Evolutionary conservation across 2,888 invertebrate genomes (phyloP).

Genomic region (Microdon myrmicae): DNA sequence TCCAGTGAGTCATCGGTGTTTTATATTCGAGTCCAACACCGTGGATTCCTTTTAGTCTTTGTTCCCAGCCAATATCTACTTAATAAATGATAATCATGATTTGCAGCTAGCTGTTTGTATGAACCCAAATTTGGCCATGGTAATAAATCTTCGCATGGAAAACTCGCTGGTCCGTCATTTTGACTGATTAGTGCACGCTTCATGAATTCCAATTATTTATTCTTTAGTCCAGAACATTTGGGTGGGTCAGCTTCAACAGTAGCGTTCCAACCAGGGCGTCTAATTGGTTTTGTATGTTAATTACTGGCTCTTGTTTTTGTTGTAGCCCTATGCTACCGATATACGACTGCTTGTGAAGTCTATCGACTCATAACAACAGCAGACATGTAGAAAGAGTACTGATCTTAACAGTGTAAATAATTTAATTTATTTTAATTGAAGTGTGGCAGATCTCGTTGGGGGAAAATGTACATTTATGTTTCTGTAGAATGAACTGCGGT

Average conservation of each 20-base stretch:
- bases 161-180: constrained; percentile 8
- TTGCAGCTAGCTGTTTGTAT: constrained; percentile 6
- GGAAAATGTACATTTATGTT: constrained; percentile 1
- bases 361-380: constrained; percentile 5
- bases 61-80: neutral
- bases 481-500: constrained; percentile 3
- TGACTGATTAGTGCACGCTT: constrained; percentile 19
- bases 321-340: constrained; percentile 23
- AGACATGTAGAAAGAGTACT: constrained; percentile 15
- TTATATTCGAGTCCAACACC: constrained; percentile 4
- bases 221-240: constrained; percentile 4
- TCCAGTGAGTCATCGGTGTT: too few relatives aligned
- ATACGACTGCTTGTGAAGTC: constrained; percentile 2
- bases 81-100: constrained; percentile 23
- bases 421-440: constrained; percentile 45
- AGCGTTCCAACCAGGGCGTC: constrained; percentile 24
- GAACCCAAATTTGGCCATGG: constrained; percentile 18
- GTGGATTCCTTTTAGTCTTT: neutral
- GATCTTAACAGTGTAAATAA: constrained; percentile 10
- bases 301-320: constrained; percentile 14
- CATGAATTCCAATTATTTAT: constrained; percentile 42
- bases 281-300: constrained; percentile 42
- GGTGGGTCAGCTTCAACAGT: constrained; percentile 35
- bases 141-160: constrained; percentile 10
- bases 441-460: constrained; percentile 4